Percentiles rank a stretch among this genome's conserved stretches.
Conservation (phyloP, 2,797 vertebrate genomes). For the Coilia nasus region DNA sequence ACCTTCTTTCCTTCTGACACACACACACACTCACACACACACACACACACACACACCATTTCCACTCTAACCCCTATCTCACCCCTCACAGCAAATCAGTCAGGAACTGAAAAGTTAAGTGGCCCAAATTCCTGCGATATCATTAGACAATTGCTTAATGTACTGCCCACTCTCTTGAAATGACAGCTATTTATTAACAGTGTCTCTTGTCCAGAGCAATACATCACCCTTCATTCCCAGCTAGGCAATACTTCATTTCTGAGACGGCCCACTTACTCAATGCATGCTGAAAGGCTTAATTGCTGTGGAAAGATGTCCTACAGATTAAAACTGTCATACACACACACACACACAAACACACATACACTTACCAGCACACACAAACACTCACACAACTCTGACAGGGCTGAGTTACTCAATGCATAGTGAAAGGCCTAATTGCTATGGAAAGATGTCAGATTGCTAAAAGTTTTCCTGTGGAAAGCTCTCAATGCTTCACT, state of each 20-base stretch:
- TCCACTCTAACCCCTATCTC: too few relatives aligned
- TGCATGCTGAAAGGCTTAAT: conserved; percentile 3
- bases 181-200: conserved; percentile 21
- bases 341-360: too few relatives aligned
- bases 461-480: too few relatives aligned
- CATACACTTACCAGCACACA: too few relatives aligned
- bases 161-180: neutral
- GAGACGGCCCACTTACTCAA: neutral
- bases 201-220: conserved; percentile 16
- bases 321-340: neutral
- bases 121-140: conserved; percentile 5
- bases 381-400: too few relatives aligned
- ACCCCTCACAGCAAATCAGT: neutral
- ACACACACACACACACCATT: too few relatives aligned
- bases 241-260: neutral
- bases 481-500: too few relatives aligned
- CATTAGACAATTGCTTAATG: conserved; percentile 16
- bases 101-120: neutral
- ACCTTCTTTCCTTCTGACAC: too few relatives aligned
- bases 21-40: too few relatives aligned
- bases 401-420: too few relatives aligned
- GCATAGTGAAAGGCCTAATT: too few relatives aligned
- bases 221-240: neutral
- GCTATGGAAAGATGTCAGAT: too few relatives aligned
- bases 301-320: conserved; percentile 6